Evolutionary conservation across 2,797 vertebrate species (phyloP), one percentile per base, ranked within the genome.

Genomic region (Aldrovandia affinis): DNA sequence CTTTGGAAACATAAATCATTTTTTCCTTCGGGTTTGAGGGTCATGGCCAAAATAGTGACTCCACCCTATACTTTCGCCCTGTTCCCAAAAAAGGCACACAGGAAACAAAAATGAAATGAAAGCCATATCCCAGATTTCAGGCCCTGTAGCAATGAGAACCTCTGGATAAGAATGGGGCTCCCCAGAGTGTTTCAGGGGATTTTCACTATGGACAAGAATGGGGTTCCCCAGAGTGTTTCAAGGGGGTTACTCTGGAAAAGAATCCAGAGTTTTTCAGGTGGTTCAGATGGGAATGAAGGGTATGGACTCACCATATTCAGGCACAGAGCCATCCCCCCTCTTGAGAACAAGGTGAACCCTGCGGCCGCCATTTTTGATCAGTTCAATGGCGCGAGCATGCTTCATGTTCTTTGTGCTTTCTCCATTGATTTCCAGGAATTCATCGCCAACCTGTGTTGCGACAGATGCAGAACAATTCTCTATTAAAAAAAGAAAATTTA

Each of bases 381-480:
- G 97, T 95, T 99, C 98, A 52, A 99, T 99, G 94, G 98, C 98
- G 88, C 98, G 98, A 85, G 98, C 97, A 83, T 99, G 98, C 94
- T 98, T 99, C 98, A 99, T 99, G 93, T 97, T 99, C 95, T 99
- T 99, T 89, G 98, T 99, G 89, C 96, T 98, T 94, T 99, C 98
- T 30, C 98, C 98, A 12, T 99, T 99, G 92, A 99, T 99, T 93
- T 99, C 98, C 90, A 99, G 93, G 90, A 99, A 99, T 95, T 99
- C 98, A 85, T 99, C 98, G 86, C 98, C 98, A 0, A 99, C 97
- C 98, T 99, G 90, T 84, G 89, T 25, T n/a, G 14, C 44, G 50
- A 25, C n/a, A 42, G 8, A n/a, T 30, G 36, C 63, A 73, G 20
- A 73, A 39, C 36, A 22, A 73, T 22, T 20, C 36, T 42, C 36